Evolutionary conservation across 2,888 invertebrate genomes (phyloP).

Genomic region (Ochropacha duplaris): DNA sequence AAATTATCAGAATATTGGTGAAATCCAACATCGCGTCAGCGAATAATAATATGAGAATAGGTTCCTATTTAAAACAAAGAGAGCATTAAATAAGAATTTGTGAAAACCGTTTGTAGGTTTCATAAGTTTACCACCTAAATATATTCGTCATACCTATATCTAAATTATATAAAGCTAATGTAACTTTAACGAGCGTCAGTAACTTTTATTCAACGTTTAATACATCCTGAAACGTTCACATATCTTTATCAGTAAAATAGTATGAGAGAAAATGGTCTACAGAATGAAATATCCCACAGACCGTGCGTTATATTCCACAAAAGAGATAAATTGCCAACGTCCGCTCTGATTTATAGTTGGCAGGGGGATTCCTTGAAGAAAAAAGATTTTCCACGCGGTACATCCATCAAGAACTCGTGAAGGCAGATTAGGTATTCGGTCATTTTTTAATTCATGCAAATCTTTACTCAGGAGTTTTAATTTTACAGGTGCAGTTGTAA

Average conservation of each 20-base stretch:
- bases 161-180: background rate
- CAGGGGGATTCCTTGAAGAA: conserved; percentile 38
- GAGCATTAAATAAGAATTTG: no score
- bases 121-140: no score
- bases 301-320: conserved; percentile 27
- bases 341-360: conserved; percentile 56
- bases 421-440: background rate
- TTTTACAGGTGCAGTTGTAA: background rate
- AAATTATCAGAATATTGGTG: no score
- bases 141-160: no score
- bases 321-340: conserved; percentile 54
- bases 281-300: background rate
- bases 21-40: no score
- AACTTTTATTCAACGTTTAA: background rate
- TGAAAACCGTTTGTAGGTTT: no score
- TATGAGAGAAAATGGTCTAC: background rate
- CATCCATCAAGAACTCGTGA: background rate
- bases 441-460: background rate
- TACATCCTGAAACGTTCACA: background rate
- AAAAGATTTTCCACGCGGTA: background rate
- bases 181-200: background rate
- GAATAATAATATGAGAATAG: no score
- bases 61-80: no score
- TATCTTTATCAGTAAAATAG: background rate
- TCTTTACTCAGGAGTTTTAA: background rate